These are phyloP conservation scores for Lates japonicus DNA, from an alignment of 2,797 vertebrate genomes.

Conservation along the genomic window DNA sequence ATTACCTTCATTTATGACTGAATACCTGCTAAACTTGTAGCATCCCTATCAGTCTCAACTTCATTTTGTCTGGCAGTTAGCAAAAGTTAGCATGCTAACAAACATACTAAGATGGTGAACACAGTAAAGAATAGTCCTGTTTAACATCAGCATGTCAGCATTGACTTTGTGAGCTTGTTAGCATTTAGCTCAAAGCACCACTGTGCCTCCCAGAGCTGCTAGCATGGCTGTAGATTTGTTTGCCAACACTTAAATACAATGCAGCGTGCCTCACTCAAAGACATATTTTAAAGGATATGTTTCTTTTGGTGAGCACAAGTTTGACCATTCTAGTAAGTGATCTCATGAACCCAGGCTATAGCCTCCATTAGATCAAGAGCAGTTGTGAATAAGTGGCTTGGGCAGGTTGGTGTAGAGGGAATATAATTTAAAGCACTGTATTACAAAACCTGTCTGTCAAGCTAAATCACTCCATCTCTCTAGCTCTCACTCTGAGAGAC, in stretches of 20 bases:
- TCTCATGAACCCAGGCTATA: neutral
- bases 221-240: neutral
- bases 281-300: constrained; percentile 3
- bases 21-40: too few relatives aligned
- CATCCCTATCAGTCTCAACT: too few relatives aligned
- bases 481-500: constrained; percentile 18
- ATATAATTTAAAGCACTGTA: constrained; percentile 60
- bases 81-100: too few relatives aligned
- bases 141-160: neutral
- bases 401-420: constrained; percentile 43
- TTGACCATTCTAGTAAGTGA: constrained; percentile 9
- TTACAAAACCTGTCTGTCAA: constrained; percentile 72
- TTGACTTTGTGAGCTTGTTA: neutral
- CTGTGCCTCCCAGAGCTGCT: neutral
- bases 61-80: too few relatives aligned
- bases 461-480: constrained; percentile 64
- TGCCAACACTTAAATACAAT: neutral
- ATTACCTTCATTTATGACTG: too few relatives aligned
- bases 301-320: neutral
- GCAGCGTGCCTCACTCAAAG: neutral
- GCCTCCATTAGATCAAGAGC: constrained; percentile 36
- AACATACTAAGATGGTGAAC: neutral
- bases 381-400: constrained; percentile 38
- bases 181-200: neutral
- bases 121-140: neutral